phyloP scores from a whole-genome alignment of 2,113 vertebrate species.

The Chloropsis hardwickii region DNA sequence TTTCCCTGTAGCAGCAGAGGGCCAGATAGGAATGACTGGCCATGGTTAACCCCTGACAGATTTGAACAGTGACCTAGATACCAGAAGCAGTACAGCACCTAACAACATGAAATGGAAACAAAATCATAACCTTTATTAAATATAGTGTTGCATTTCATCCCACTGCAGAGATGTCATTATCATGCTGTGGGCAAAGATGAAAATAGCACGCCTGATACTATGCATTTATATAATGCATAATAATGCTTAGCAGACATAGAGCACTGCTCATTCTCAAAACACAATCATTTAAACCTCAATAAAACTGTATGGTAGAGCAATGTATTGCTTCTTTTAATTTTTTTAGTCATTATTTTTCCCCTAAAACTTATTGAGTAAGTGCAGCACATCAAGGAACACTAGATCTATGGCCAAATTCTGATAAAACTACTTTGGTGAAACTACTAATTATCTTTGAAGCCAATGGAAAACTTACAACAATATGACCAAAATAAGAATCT shows the following conservation, averaged over 20 bases:
- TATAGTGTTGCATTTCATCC: not conserved
- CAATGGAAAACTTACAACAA: not conserved
- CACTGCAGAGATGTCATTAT: not conserved
- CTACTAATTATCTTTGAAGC: not conserved
- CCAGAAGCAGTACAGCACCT: not conserved
- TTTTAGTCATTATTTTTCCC: not conserved
- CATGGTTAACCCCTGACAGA: not conserved
- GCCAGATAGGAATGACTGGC: not conserved
- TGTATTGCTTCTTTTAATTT: not conserved
- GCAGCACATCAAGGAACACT: not conserved
- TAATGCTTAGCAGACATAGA: not conserved
- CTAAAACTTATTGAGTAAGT: not conserved
- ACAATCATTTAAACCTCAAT: not conserved
- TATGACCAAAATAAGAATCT: conserved; percentile 19
- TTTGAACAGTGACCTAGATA: not conserved
- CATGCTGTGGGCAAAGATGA: not conserved
- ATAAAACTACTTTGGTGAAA: conserved; percentile 2
- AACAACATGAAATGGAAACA: not conserved
- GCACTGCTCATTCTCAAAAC: not conserved
- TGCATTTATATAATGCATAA: conserved; percentile 2
- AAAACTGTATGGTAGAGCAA: not conserved
- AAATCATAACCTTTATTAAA: conserved; percentile 32
- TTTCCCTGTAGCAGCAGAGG: not conserved
- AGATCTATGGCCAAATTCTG: not conserved
- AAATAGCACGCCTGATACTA: not conserved